Conservation (phyloP, 2,113 vertebrate genomes). For the Spizaetus ornatus region DNA sequence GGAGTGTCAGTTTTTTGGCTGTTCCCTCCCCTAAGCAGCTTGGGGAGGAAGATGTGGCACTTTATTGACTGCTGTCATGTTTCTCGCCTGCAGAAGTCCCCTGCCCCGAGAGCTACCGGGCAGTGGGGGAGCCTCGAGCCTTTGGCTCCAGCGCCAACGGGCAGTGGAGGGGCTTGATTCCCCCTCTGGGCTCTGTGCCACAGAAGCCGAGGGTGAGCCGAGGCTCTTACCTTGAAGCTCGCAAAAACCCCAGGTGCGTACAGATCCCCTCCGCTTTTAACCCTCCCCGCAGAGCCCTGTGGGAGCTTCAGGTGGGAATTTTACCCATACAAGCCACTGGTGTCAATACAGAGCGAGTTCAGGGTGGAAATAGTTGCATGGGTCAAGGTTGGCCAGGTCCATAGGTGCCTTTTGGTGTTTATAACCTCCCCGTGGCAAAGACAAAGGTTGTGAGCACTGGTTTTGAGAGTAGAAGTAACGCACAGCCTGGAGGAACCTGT, state of each 20-base stretch:
- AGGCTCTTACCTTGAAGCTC: slow-evolving; percentile 69
- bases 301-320: neutral
- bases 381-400: fast-evolving
- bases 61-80: fast-evolving
- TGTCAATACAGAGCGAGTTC: fast-evolving
- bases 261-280: fast-evolving
- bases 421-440: neutral
- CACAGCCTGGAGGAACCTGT: fast-evolving
- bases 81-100: slow-evolving; percentile 33
- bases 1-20: fast-evolving
- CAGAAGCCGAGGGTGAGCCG: slow-evolving; percentile 69
- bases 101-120: slow-evolving; percentile 44
- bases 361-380: fast-evolving
- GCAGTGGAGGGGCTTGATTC: slow-evolving; percentile 68
- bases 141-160: slow-evolving; percentile 67
- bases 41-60: too few species aligned
- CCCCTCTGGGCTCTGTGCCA: neutral
- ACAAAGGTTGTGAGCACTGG: fast-evolving
- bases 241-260: slow-evolving; percentile 67
- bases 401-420: neutral
- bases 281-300: fast-evolving
- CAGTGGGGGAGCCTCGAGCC: slow-evolving; percentile 1
- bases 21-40: too few species aligned
- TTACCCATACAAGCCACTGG: fast-evolving
- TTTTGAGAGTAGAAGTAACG: neutral